These are phyloP conservation scores for Ageneiosus marmoratus DNA, from an alignment of 2,113 vertebrate species.

Conservation along the genomic window DNA sequence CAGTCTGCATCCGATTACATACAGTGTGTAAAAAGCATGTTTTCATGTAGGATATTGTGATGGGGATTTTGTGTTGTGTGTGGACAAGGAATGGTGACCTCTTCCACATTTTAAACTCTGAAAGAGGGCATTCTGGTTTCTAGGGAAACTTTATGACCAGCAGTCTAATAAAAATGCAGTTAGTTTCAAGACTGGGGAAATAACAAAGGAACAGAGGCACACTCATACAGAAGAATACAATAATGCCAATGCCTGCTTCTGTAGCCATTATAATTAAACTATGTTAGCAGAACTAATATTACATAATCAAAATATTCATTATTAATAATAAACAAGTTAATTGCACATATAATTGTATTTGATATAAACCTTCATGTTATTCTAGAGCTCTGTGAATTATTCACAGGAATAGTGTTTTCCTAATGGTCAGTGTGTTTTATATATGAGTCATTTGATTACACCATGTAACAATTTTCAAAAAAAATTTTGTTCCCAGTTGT, in stretches of 20 bases:
- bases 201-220: background rate
- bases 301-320: background rate
- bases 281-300: background rate
- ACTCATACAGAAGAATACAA: background rate
- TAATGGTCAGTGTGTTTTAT: background rate
- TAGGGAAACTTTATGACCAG: slow-evolving; percentile 15
- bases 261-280: background rate
- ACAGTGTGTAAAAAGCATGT: slow-evolving; percentile 48
- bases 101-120: slow-evolving; percentile 51
- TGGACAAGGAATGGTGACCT: background rate
- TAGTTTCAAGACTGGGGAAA: background rate
- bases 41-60: slow-evolving; percentile 24
- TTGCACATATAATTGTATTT: background rate
- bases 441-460: background rate
- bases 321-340: background rate
- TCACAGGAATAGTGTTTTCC: background rate
- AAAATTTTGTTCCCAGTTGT: no score
- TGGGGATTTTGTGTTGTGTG: slow-evolving; percentile 11
- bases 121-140: slow-evolving; percentile 67
- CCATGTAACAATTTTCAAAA: no score
- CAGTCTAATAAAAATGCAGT: background rate
- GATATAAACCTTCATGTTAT: background rate
- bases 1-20: slow-evolving; percentile 59
- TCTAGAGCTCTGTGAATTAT: background rate
- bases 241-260: background rate